Conservation (phyloP, 2,797 vertebrate species). For the Nyctibius grandis region DNA sequence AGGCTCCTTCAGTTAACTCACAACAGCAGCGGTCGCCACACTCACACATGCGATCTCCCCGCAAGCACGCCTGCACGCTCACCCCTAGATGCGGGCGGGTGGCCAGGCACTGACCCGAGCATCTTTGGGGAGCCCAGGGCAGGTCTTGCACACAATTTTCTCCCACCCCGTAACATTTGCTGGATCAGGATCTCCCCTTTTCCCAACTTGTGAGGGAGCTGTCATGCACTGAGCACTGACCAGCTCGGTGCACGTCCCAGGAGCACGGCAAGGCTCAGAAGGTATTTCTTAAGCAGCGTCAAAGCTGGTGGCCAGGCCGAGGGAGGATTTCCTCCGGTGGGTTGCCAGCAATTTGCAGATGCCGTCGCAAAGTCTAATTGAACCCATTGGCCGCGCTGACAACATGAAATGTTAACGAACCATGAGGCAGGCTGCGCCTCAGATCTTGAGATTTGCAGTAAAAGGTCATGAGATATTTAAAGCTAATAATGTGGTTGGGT, state of each 20-base stretch:
- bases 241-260: fast-evolving
- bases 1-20: constrained; percentile 73
- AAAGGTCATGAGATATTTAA: constrained; percentile 68
- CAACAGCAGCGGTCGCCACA: constrained; percentile 36
- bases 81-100: not conserved
- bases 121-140: not conserved
- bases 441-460: constrained; percentile 55
- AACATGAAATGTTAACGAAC: constrained; percentile 64
- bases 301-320: not conserved
- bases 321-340: constrained; percentile 42
- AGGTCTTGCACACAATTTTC: not conserved
- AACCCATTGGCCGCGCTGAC: constrained; percentile 29
- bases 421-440: not conserved
- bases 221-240: not conserved
- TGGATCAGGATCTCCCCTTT: not conserved
- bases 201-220: not conserved
- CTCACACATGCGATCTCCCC: constrained; percentile 45
- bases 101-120: not conserved
- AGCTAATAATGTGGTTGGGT: constrained; percentile 45
- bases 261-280: not conserved
- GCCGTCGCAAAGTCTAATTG: constrained; percentile 20
- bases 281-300: not conserved
- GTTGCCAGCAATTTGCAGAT: constrained; percentile 59
- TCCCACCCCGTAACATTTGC: fast-evolving
- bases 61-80: not conserved